Evolutionary conservation across 2,888 invertebrate genomes (phyloP), one percentile per base, ranked within the genome.

Genomic region (Synanthedon tipuliformis): DNA sequence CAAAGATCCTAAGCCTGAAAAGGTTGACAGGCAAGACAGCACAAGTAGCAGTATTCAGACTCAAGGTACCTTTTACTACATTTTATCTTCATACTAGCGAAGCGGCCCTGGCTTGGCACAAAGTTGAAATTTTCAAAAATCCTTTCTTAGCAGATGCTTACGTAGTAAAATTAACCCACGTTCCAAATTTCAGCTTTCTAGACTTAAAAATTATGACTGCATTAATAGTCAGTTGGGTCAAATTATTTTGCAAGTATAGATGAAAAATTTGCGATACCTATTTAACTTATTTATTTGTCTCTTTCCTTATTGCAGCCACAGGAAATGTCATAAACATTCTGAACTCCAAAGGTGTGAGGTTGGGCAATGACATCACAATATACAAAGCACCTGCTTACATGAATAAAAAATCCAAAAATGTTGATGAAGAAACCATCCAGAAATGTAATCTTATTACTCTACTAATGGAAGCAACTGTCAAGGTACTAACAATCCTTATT

Each of bases 261-360:
- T 34, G 34, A 34, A 34, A 8, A 34, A 3, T 34, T 18, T 34
- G 3, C 34, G 10, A 34, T 34, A 34, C 10, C 2, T 34, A 23
- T 34, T 10, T 34, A 10, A 34, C 8, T 34, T 34, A 34, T 8
- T 34, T 34, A 10, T 34, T 34, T 34, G 34, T 34, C 34, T 34
- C 34, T 2, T 34, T 34, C 34, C 34, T 12, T 51, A 11, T 73
- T 74, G 16, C 69, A 89, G 89, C 88, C 8, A 71, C 77, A 51
- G 88, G 88, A 2, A 81, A 78, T 69, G 88, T 89, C 3, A 84
- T 88, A 50, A 88, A 88, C 59, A 84, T 89, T 59, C 75, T 87
- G 0, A 84, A 86, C 57, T 81, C 83, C 2, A 77, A 67, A 54
- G 75, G 81, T 55, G 71, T 89, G 3, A 80, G 82, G 18, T 78